These are phyloP conservation scores for Drosophila murphyi DNA, from an alignment of 1,140 invertebrate species.

Conservation along the genomic window DNA sequence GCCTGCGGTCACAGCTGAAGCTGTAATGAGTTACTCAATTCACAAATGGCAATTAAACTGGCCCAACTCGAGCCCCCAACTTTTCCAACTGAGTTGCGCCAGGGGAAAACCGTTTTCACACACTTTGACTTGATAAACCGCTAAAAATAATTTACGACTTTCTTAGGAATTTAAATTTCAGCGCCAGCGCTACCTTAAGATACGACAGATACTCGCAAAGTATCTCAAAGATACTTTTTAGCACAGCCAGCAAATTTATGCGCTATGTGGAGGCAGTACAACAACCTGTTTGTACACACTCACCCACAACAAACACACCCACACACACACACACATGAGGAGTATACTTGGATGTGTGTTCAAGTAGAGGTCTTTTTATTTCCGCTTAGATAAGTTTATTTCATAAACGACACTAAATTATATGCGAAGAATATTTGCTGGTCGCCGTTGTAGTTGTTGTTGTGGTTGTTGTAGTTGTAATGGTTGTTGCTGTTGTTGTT, in stretches of 20 bases:
- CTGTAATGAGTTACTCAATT: conserved; percentile 79
- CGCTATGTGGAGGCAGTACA: conserved; percentile 49
- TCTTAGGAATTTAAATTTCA: conserved; percentile 79
- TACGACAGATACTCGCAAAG: conserved; percentile 28
- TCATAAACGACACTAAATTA: conserved; percentile 83
- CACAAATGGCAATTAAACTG: conserved; percentile 67
- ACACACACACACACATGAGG: conserved; percentile 8
- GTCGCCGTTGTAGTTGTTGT: background rate
- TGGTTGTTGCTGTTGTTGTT: conserved; percentile 45
- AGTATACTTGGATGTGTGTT: conserved; percentile 1
- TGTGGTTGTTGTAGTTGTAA: too few relatives aligned
- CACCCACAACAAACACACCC: conserved; percentile 43
- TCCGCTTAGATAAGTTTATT: conserved; percentile 83
- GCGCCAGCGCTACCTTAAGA: conserved; percentile 49
- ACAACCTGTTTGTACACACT: conserved; percentile 67
- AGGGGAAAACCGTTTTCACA: conserved; percentile 47
- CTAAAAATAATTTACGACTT: conserved; percentile 83
- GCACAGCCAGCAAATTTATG: conserved; percentile 69
- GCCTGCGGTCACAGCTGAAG: conserved; percentile 70
- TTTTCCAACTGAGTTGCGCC: conserved; percentile 38
- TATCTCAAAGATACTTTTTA: conserved; percentile 69
- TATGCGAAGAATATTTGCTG: conserved; percentile 67
- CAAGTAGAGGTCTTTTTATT: conserved; percentile 63
- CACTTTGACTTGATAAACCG: conserved; percentile 73
- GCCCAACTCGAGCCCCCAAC: conserved; percentile 11